These are phyloP conservation scores for Gambusia holbrooki DNA, from an alignment of 2,113 vertebrate species.

Conservation along the genomic window DNA sequence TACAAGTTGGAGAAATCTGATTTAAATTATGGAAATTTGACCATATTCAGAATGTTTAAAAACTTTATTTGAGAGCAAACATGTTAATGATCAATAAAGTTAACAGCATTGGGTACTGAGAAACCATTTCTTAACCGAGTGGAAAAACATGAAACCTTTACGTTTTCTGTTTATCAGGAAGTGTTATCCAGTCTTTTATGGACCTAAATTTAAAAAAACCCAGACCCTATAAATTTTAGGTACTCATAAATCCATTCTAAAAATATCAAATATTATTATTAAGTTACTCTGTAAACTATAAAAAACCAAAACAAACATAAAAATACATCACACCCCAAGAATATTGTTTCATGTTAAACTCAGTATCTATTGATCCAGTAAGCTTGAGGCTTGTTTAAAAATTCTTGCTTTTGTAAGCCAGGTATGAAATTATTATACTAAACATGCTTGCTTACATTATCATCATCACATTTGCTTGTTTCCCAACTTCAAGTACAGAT, in stretches of 20 bases:
- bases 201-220: neutral
- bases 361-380: too few species aligned
- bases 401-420: too few species aligned
- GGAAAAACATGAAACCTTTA: neutral
- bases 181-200: neutral
- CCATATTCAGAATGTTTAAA: too few species aligned
- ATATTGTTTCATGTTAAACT: neutral
- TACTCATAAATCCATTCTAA: neutral
- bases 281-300: too few species aligned
- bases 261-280: too few species aligned
- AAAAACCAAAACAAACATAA: too few species aligned
- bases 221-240: neutral
- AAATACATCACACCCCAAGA: too few species aligned
- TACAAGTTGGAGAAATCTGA: too few species aligned
- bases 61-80: neutral
- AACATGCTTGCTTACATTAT: too few species aligned
- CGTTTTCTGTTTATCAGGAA: neutral
- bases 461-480: neutral
- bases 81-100: neutral
- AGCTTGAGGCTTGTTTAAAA: too few species aligned
- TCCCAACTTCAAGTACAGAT: conserved; percentile 20
- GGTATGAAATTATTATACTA: too few species aligned
- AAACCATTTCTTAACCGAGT: neutral
- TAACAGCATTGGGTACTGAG: neutral
- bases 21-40: too few species aligned